Conservation (phyloP, 2,888 invertebrate genomes). For the Beris morrisii region DNA sequence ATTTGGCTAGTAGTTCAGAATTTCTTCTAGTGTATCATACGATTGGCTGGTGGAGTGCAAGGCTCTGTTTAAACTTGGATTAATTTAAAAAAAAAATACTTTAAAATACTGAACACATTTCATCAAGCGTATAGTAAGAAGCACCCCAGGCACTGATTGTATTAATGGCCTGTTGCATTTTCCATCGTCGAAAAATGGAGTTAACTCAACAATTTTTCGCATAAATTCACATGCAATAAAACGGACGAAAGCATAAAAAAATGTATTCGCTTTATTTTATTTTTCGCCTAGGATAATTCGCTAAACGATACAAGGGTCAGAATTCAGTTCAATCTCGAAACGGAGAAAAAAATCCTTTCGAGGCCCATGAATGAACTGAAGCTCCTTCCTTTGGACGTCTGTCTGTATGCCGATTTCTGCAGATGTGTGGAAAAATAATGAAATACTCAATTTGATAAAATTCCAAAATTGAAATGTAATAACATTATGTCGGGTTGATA, state of each 20-base stretch:
- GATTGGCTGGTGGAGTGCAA: no score
- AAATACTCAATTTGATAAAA: constrained; percentile 39
- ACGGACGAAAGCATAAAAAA: constrained; percentile 19
- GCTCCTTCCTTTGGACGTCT: background rate
- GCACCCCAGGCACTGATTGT: no score
- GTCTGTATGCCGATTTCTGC: constrained; percentile 22
- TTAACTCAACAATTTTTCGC: constrained; percentile 14
- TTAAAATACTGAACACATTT: no score
- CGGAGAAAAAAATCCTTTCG: background rate
- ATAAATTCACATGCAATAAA: constrained; percentile 21
- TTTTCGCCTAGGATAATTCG: constrained; percentile 14
- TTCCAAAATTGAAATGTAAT: constrained; percentile 40
- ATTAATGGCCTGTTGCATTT: no score
- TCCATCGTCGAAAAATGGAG: no score
- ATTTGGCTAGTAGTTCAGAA: no score
- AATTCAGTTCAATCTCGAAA: constrained; percentile 11
- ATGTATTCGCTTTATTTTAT: constrained; percentile 11
- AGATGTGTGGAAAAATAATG: constrained; percentile 33
- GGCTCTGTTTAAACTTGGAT: no score
- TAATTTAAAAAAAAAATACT: no score
- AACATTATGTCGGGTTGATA: constrained; percentile 36
- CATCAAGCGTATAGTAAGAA: no score
- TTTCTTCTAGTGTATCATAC: no score
- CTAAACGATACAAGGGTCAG: constrained; percentile 9
- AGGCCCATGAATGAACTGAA: background rate